Percentiles rank a stretch among this genome's conserved stretches.
phyloP scores from a whole-genome alignment of 2,888 invertebrate species.

The Acanthoscelides obtectus region DNA sequence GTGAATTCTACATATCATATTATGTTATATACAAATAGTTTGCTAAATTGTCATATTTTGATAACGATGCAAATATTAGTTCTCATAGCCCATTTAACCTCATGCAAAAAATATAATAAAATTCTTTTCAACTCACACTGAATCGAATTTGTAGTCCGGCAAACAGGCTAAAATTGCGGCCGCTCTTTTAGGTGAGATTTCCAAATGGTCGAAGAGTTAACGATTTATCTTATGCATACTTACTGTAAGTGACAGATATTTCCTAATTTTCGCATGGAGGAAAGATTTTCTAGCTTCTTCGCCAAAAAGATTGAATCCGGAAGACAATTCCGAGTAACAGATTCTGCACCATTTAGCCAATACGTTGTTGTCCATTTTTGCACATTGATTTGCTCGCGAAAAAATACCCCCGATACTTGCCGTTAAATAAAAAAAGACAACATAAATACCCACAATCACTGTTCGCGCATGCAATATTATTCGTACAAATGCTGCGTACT shows the following conservation, averaged over 20 bases:
- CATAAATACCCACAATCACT: slow-evolving; percentile 11
- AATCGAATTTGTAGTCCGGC: too few species aligned
- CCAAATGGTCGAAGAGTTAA: too few species aligned
- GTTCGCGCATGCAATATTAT: slow-evolving; percentile 32
- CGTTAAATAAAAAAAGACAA: slow-evolving; percentile 13
- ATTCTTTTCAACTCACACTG: too few species aligned
- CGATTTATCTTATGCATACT: slow-evolving; percentile 20
- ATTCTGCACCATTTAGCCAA: slow-evolving; percentile 54
- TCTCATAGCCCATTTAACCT: too few species aligned
- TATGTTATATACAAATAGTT: too few species aligned
- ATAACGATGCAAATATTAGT: too few species aligned
- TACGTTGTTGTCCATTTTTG: slow-evolving; percentile 38
- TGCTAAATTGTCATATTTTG: too few species aligned
- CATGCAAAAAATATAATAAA: too few species aligned
- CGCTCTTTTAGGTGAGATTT: too few species aligned
- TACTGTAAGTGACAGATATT: slow-evolving; percentile 65
- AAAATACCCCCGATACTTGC: slow-evolving; percentile 5
- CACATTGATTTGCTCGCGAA: slow-evolving; percentile 26
- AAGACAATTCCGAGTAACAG: slow-evolving; percentile 58
- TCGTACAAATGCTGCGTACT: slow-evolving; percentile 41
- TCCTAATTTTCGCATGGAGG: slow-evolving; percentile 62
- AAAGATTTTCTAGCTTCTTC: slow-evolving; percentile 62
- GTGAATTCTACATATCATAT: too few species aligned
- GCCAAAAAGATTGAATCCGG: slow-evolving; percentile 60
- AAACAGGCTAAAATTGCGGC: too few species aligned